Base-by-base conservation (phyloP, 2,888 invertebrate species). In the Sinhomidia bicolor region DNA sequence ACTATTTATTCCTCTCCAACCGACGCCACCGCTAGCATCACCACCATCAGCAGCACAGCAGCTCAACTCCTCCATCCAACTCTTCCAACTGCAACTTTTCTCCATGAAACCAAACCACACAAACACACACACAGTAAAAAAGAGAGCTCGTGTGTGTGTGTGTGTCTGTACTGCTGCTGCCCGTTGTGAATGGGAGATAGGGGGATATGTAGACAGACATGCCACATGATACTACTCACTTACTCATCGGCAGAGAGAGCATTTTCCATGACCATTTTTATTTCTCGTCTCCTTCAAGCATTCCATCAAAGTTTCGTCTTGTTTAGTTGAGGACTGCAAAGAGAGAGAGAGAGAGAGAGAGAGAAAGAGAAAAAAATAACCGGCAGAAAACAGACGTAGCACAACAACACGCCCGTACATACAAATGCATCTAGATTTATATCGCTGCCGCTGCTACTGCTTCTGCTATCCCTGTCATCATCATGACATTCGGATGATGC, bases 241-340 rank as follows among this genome's bases (percentile, higher is more conserved):
- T n/a, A n/a, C n/a, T n/a, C n/a, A n/a, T n/a, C n/a, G n/a, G n/a
- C n/a, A n/a, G n/a, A n/a, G n/a, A n/a, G n/a, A n/a, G n/a, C n/a
- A n/a, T n/a, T n/a, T n/a, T n/a, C n/a, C n/a, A n/a, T n/a, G n/a
- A n/a, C n/a, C n/a, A n/a, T n/a, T n/a, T n/a, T n/a, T n/a, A n/a
- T n/a, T 20, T 12, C 62, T 68, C 51, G 20, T 36, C 20, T 78
- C 54, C 26, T 65, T 65, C 44, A 20, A 79, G 78, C 83, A 57
- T 88, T 88, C 88, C 88, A 83, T 88, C 88, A 88, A 83, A 88
- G 88, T 83, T 88, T 79, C 88, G 81, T 88, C 88, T 88, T 83
- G 82, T 51, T 74, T 82, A 44, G 65, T 29, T 65, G n/a, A n/a
- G n/a, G n/a, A n/a, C 65, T 60, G 82, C 20, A 60, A 47, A 60